Conservation (phyloP, 2,888 invertebrate species). For the Acleris sparsana region DNA sequence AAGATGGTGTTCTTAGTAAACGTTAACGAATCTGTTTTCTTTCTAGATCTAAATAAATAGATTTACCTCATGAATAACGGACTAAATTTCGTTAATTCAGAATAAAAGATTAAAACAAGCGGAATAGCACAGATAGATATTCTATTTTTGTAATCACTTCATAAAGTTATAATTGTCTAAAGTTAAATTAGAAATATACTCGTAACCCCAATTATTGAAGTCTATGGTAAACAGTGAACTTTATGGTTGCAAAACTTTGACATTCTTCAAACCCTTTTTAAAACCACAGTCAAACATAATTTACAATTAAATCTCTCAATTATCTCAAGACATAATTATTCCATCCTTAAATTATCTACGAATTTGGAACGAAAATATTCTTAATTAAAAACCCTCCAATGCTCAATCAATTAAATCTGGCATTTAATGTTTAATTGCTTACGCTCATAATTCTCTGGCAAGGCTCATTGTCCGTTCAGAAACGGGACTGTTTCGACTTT, state of each 20-base stretch:
- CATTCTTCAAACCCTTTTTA: background rate
- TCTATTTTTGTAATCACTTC: too few relatives aligned
- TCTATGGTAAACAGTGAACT: too few relatives aligned
- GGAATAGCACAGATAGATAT: too few relatives aligned
- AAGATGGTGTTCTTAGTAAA: background rate
- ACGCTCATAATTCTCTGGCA: slow-evolving; percentile 26
- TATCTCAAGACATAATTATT: slow-evolving; percentile 1
- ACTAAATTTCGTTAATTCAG: background rate
- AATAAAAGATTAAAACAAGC: too few relatives aligned
- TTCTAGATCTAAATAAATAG: slow-evolving; percentile 5
- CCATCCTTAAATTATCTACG: background rate
- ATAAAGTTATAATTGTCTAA: too few relatives aligned
- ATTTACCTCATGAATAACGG: background rate
- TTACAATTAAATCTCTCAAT: background rate
- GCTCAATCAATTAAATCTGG: slow-evolving; percentile 34
- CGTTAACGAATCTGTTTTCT: background rate
- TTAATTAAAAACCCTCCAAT: slow-evolving; percentile 19
- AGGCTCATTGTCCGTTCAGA: slow-evolving; percentile 28
- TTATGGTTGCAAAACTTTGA: background rate
- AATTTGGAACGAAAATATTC: background rate
- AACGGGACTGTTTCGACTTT: slow-evolving; percentile 34
- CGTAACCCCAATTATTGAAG: too few relatives aligned
- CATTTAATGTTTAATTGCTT: slow-evolving; percentile 31
- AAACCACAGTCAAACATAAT: background rate
- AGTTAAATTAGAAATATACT: too few relatives aligned